Conservation (phyloP, 92 coral and sea anemone species). For the Parazoanthus atlanticus region DNA sequence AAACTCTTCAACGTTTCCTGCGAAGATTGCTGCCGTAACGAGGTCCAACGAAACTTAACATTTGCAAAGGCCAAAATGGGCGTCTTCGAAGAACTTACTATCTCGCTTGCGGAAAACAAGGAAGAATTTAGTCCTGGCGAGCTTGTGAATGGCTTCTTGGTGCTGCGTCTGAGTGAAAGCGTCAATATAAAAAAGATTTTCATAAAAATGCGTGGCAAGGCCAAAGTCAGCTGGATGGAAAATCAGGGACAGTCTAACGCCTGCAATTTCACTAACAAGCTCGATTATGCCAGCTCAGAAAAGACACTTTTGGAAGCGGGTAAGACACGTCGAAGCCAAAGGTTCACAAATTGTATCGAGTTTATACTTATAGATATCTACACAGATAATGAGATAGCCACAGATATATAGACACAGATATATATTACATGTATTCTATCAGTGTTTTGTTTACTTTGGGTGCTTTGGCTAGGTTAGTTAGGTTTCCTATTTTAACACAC, state of each 20-base stretch:
- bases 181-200: constrained; percentile 17
- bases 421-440: not conserved
- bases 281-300: constrained; percentile 37
- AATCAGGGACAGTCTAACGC: constrained; percentile 10
- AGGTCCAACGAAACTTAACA: not conserved
- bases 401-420: not conserved
- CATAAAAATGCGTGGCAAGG: constrained; percentile 36
- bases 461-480: not conserved
- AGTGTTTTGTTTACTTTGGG: not conserved
- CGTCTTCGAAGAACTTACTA: constrained; percentile 25
- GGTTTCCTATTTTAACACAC: no score
- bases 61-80: not conserved
- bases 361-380: no score
- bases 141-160: constrained; percentile 37
- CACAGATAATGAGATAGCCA: no score
- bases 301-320: constrained; percentile 28
- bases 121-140: constrained; percentile 36
- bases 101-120: constrained; percentile 30
- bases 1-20: not conserved
- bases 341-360: not conserved
- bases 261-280: constrained; percentile 29
- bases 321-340: not conserved
- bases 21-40: not conserved
- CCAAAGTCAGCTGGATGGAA: constrained; percentile 33
- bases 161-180: constrained; percentile 31